Base-by-base conservation (phyloP, 2,888 invertebrate genomes). In the Oasisia sp. region DNA sequence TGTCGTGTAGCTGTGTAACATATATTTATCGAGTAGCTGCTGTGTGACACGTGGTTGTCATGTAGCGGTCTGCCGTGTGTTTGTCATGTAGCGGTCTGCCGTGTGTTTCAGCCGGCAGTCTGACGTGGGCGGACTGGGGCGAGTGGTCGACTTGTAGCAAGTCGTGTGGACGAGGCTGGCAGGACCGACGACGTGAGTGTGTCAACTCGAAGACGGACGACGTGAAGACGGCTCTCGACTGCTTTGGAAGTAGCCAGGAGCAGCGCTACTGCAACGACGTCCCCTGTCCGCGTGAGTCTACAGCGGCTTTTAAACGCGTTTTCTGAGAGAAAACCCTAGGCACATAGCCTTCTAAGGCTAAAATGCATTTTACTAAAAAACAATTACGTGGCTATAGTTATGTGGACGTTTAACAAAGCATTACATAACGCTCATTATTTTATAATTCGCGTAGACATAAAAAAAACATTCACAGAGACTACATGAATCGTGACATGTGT, bases 61-160 rank as follows among this genome's bases (percentile, higher is more conserved):
- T 11, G 56, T 14, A 4, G 74, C 27, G 27, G 27, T 74, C 74
- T 74, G 74, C 4, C 27, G 27, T n/a, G 74, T 74, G 74, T 74
- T 74, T 74, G 27, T 19, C 19, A n/a, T 74, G 74, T 74, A 74
- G 7, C 19, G 27, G 74, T 74, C 74, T 74, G 74, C 74, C n/a
- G 8, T 45, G 14, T 45, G 45, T 91, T 91, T 91, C 74, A 74
- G 74, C 74, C 74, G 74, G 74, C 74, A 74, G 74, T 74, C 74
- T 74, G 74, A 74, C 74, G 19, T 74, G 74, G 74, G 74, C 74
- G 74, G 91, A 92, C 32, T 95, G 95, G 95, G 94, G 94, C 0
- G 93, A 92, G 1, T 95, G 95, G 95, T 94, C 94, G 9, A 92
- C 93, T 1, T 95, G 95, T 92, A 95, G 95, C 2, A 94, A 95